Evolutionary conservation across 1,140 invertebrate genomes (phyloP).

Genomic region (Drosophila subpulchrella): DNA sequence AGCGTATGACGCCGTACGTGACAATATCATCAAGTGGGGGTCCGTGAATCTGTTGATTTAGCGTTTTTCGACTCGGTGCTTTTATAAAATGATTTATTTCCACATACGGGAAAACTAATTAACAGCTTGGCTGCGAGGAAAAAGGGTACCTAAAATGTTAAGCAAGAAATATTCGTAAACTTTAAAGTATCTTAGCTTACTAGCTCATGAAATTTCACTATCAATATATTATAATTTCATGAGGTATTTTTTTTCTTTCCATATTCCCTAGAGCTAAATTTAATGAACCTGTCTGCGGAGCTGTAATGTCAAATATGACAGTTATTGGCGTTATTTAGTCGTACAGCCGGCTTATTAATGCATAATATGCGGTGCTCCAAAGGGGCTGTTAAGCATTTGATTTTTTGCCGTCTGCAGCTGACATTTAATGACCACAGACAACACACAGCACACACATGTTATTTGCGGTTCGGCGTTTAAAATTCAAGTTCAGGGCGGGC

Average conservation of each 20-base stretch:
- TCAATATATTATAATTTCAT: background rate
- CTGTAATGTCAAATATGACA: conserved; percentile 53
- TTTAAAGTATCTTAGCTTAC: no score
- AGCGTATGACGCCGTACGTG: conserved; percentile 55
- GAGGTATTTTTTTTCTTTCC: background rate
- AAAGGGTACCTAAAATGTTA: background rate
- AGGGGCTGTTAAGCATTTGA: conserved; percentile 31
- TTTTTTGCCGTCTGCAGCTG: conserved; percentile 58
- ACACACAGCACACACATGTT: conserved; percentile 55
- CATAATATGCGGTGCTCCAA: conserved; percentile 20
- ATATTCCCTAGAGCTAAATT: background rate
- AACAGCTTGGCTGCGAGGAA: background rate
- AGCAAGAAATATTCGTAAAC: background rate
- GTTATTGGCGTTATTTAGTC: conserved; percentile 53
- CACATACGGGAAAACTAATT: conserved; percentile 16
- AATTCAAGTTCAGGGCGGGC: conserved; percentile 69
- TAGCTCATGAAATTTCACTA: background rate
- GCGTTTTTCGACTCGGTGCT: conserved; percentile 33
- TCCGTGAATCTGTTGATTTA: conserved; percentile 57
- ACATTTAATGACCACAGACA: conserved; percentile 78
- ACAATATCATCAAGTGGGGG: conserved; percentile 71
- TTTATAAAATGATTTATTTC: conserved; percentile 19
- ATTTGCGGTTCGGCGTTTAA: conserved; percentile 70
- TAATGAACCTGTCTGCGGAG: background rate
- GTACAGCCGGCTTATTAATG: conserved; percentile 58